A percentile compares a stretch with the other conserved stretches of the same genome.
These are phyloP conservation scores for Macrosteles quadrilineatus DNA, from an alignment of 1,140 invertebrate genomes.

Conservation along the genomic window DNA sequence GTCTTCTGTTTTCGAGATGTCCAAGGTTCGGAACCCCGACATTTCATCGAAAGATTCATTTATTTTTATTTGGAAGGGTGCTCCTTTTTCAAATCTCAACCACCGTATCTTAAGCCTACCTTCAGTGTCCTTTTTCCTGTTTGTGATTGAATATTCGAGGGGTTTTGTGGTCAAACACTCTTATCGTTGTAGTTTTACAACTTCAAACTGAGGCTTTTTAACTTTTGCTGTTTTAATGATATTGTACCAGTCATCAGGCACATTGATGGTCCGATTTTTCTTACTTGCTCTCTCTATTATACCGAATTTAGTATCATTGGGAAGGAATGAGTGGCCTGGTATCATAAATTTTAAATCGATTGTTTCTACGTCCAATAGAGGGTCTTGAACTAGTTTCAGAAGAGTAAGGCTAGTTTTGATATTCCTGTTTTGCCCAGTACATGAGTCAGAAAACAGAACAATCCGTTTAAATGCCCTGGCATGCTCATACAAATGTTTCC, in stretches of 20 bases:
- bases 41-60: background rate
- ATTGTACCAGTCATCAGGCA: too few relatives aligned
- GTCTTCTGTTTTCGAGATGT: background rate
- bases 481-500: constrained; percentile 38
- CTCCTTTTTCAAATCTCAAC: constrained; percentile 5
- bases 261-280: constrained; percentile 3
- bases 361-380: constrained; percentile 35
- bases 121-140: constrained; percentile 11
- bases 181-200: background rate
- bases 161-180: background rate
- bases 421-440: constrained; percentile 26
- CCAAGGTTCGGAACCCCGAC: background rate
- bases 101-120: background rate
- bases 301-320: constrained; percentile 33
- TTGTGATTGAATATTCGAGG: background rate
- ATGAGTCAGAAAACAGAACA: constrained; percentile 37
- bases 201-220: too few relatives aligned
- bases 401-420: constrained; percentile 37
- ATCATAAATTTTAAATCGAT: constrained; percentile 40
- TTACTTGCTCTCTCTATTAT: constrained; percentile 27
- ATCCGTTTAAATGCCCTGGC: constrained; percentile 31
- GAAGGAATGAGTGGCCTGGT: constrained; percentile 36
- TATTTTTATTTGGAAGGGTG: background rate
- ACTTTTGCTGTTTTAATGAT: background rate
- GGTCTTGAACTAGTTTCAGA: constrained; percentile 35